Evolutionary conservation across 2,888 invertebrate genomes (phyloP).

Genomic region (Amiota mariae): DNA sequence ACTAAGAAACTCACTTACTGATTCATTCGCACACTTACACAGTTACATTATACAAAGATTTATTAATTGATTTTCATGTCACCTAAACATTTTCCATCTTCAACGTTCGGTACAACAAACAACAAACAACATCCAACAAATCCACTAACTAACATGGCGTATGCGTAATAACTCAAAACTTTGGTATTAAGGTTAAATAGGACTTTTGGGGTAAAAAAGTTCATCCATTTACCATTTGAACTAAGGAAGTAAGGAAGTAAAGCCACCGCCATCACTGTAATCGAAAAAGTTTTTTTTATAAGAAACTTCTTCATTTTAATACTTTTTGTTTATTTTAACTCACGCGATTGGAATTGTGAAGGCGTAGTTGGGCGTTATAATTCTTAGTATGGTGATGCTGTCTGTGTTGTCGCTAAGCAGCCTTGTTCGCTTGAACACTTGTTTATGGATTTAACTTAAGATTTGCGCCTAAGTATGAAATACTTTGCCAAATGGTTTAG

Average conservation of each 20-base stretch:
- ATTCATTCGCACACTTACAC: too few relatives aligned
- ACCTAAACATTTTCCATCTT: too few relatives aligned
- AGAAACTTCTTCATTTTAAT: not conserved
- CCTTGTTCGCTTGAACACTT: conserved; percentile 18
- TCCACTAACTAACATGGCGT: not conserved
- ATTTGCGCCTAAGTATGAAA: not conserved
- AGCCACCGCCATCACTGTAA: conserved; percentile 2
- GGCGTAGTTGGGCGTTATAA: too few relatives aligned
- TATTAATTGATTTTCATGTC: too few relatives aligned
- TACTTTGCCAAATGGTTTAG: too few relatives aligned
- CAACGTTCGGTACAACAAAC: too few relatives aligned
- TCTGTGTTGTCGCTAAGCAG: not conserved
- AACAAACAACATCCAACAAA: too few relatives aligned
- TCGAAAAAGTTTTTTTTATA: conserved; percentile 23
- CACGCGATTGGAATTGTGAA: too few relatives aligned
- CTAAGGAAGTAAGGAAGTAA: not conserved
- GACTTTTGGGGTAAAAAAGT: not conserved
- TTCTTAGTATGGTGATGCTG: too few relatives aligned
- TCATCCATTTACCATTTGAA: not conserved
- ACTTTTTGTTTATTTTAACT: too few relatives aligned
- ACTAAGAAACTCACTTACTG: not conserved
- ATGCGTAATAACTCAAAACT: not conserved
- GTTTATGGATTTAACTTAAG: conserved; percentile 8
- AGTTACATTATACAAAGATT: too few relatives aligned
- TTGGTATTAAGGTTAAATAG: not conserved